A percentile compares a stretch with the other conserved stretches of the same genome.
Conservation (phyloP, 2,888 invertebrate genomes). For the Nudaria mundana region DNA sequence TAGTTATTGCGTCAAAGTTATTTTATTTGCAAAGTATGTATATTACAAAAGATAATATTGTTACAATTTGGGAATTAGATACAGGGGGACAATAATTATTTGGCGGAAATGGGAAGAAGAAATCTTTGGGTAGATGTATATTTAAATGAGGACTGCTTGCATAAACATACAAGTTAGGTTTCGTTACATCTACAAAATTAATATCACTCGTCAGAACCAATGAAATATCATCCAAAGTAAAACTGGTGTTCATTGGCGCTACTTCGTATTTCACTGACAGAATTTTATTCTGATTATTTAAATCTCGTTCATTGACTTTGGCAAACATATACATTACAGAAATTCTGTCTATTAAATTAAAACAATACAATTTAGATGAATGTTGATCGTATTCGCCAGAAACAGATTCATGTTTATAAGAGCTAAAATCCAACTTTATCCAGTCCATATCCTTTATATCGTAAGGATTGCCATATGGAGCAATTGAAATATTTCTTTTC, state of each 20-base stretch:
- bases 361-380: constrained; percentile 49
- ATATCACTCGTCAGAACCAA: constrained; percentile 57
- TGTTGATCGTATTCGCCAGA: constrained; percentile 47
- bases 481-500: constrained; percentile 40
- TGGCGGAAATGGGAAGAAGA: constrained; percentile 85
- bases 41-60: constrained; percentile 24
- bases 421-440: constrained; percentile 40
- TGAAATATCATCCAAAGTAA: constrained; percentile 47
- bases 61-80: constrained; percentile 23
- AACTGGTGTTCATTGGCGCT: constrained; percentile 43
- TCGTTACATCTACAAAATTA: constrained; percentile 61
- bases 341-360: constrained; percentile 53
- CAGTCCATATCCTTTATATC: constrained; percentile 51
- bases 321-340: constrained; percentile 51
- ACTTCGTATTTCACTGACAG: constrained; percentile 40
- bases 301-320: constrained; percentile 40
- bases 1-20: constrained; percentile 63
- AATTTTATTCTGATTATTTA: constrained; percentile 45
- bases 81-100: constrained; percentile 33
- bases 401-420: constrained; percentile 28
- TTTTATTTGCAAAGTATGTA: constrained; percentile 60
- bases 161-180: constrained; percentile 47
- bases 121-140: constrained; percentile 85
- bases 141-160: constrained; percentile 84
- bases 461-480: constrained; percentile 62